Percentiles rank a stretch among this genome's conserved stretches.
These are phyloP conservation scores for Spatulosminthurus flaviceps DNA, from an alignment of 2,888 invertebrate species.

Conservation along the genomic window DNA sequence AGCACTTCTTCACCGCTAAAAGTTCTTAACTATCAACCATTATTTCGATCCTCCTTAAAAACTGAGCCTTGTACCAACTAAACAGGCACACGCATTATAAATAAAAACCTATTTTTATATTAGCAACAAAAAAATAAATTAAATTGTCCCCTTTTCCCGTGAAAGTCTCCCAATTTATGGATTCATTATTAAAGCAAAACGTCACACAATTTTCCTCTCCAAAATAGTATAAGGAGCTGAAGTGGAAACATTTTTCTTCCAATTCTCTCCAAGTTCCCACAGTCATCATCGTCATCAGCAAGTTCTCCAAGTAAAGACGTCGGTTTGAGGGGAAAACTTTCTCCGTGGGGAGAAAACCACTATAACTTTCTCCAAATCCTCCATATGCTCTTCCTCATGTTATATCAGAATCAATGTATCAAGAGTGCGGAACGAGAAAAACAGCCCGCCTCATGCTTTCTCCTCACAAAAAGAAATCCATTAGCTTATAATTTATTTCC, in stretches of 20 bases:
- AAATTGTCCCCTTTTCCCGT: neutral
- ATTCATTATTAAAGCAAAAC: neutral
- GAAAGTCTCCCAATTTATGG: neutral
- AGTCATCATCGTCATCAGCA: slow-evolving; percentile 18
- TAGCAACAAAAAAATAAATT: neutral
- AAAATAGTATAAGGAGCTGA: too few species aligned
- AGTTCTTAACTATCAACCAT: too few species aligned
- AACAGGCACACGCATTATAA: too few species aligned
- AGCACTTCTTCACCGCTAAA: too few species aligned
- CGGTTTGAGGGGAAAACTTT: neutral
- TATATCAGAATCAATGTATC: too few species aligned
- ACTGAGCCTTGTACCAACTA: too few species aligned
- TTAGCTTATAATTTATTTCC: slow-evolving; percentile 36
- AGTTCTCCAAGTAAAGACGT: too few species aligned
- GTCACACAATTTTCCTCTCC: too few species aligned
- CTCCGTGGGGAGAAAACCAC: neutral
- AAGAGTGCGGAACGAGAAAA: neutral
- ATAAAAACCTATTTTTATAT: too few species aligned
- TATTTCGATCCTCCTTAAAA: too few species aligned
- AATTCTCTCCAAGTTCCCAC: neutral
- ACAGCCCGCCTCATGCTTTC: neutral
- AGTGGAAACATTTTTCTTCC: neutral
- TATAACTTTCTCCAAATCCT: too few species aligned
- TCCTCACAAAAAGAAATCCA: slow-evolving; percentile 29
- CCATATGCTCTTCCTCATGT: too few species aligned